Evolutionary conservation across 2,888 invertebrate genomes (phyloP), one percentile per base, ranked within the genome.

Genomic region (Hirtodrosophila cameraria): DNA sequence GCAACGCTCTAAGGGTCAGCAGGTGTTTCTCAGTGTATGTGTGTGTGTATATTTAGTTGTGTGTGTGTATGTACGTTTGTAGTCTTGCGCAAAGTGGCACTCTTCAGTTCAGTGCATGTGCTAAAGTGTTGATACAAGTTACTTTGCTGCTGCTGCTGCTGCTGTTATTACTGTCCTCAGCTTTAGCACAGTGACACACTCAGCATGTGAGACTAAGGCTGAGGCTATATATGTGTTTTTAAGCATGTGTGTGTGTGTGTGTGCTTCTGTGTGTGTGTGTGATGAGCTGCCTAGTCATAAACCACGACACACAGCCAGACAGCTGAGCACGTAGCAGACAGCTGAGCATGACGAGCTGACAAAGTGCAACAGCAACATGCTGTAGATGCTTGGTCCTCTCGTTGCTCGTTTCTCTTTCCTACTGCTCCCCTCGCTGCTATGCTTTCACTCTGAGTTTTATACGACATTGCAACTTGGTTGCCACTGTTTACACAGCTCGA

Each of bases 71-170:
- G 30, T 53, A 23, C 30, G 57, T 7, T 12, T 6, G 8, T 13
- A 1, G n/a, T 7, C 27, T 8, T 8, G 5, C 8, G 71, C 39
- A 63, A 66, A 80, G 80, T 80, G 78, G 53, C 52, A 50, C 66
- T 69, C 81, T 75, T 80, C 38, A 79, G 67, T 49, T 42, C 61
- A 58, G 46, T 81, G 81, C 67, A 84, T 81, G 78, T 78, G 80
- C 80, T 84, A 80, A 80, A 80, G 84, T 78, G 80, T 80, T 84
- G 80, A 80, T 80, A 78, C 80, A 75, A 84, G 80, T 84, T 78
- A 80, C 80, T 80, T 74, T 84, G 36, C 50, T 36, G 35, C 62
- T 50, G 45, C 62, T 50, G 45, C 41, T 46, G 43, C 58, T 50
- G 68, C 63, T 52, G 55, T 59, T 61, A 63, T 55, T 62, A 68